A percentile compares a stretch with the other conserved stretches of the same genome.
Evolutionary conservation across 2,888 invertebrate genomes (phyloP).

Genomic region (Nemotelus nigrinus): DNA sequence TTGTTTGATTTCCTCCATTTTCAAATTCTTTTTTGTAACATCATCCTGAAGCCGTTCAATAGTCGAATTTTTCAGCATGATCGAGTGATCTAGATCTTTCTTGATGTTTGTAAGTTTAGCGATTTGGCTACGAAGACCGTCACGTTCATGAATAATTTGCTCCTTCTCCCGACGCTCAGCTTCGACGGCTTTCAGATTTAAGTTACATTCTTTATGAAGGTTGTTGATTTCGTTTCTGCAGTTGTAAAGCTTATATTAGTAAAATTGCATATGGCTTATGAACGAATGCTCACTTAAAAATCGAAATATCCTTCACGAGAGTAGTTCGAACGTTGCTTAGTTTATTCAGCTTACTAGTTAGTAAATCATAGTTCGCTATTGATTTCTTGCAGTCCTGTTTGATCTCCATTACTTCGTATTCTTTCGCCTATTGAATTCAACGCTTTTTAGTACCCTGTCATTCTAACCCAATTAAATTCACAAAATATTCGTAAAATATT

Average conservation of each 20-base stretch:
- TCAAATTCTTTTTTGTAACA: slow-evolving; percentile 56
- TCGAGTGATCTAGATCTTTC: slow-evolving; percentile 56
- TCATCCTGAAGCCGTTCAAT: slow-evolving; percentile 58
- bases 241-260: neutral
- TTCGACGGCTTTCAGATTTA: slow-evolving; percentile 54
- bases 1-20: slow-evolving; percentile 55
- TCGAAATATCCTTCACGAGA: neutral
- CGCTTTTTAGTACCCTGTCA: neutral
- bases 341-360: slow-evolving; percentile 49
- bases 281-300: slow-evolving; percentile 14
- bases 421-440: slow-evolving; percentile 52
- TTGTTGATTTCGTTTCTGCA: slow-evolving; percentile 57
- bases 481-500: too few species aligned
- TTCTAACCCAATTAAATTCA: too few species aligned
- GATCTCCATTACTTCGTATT: slow-evolving; percentile 55
- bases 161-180: slow-evolving; percentile 57
- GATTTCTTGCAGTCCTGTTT: slow-evolving; percentile 57
- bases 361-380: slow-evolving; percentile 55
- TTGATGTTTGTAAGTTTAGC: slow-evolving; percentile 57
- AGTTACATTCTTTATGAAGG: slow-evolving; percentile 57
- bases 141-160: slow-evolving; percentile 58
- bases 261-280: neutral
- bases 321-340: neutral
- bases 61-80: slow-evolving; percentile 57
- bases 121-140: slow-evolving; percentile 57